Percentiles rank a stretch among this genome's conserved stretches.
Conservation (phyloP, 2,888 invertebrate genomes). For the Drosophila vallismaia region DNA sequence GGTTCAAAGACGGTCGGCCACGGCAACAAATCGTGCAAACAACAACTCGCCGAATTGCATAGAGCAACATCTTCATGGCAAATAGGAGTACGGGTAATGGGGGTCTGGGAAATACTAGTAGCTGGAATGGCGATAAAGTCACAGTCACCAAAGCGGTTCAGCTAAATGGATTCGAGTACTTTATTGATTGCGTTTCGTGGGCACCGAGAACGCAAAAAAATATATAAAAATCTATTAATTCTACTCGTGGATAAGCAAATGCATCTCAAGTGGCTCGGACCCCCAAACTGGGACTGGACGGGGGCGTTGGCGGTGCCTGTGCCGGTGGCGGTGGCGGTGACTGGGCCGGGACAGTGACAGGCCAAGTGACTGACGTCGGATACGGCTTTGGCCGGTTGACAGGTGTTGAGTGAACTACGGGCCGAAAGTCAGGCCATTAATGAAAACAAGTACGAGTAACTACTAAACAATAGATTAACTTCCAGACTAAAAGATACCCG, state of each 20-base stretch:
- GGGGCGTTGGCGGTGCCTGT: not conserved
- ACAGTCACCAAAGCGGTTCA: constrained; percentile 66
- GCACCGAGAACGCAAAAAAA: constrained; percentile 20
- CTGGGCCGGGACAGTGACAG: constrained; percentile 8
- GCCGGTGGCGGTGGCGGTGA: not conserved
- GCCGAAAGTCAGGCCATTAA: constrained; percentile 32
- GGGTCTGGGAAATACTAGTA: constrained; percentile 5
- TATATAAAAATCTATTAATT: constrained; percentile 64
- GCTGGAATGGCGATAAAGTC: constrained; percentile 49
- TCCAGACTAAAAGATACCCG: constrained; percentile 34
- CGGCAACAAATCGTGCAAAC: constrained; percentile 77
- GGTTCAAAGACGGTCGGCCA: constrained; percentile 62
- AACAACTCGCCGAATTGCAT: constrained; percentile 66
- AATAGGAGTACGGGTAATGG: not conserved
- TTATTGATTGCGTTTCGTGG: constrained; percentile 66
- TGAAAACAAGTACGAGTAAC: constrained; percentile 23
- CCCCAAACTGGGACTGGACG: not conserved
- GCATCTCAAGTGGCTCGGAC: constrained; percentile 48
- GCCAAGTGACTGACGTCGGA: constrained; percentile 36
- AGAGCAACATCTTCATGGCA: constrained; percentile 49
- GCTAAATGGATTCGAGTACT: constrained; percentile 71
- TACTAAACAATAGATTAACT: constrained; percentile 12
- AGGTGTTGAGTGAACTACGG: constrained; percentile 34
- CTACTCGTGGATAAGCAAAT: constrained; percentile 61
- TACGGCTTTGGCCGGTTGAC: constrained; percentile 29